A percentile compares a stretch with the other conserved stretches of the same genome.
phyloP scores from a whole-genome alignment of 35 echinoderm and acorn worm species.

The Apostichopus californicus region DNA sequence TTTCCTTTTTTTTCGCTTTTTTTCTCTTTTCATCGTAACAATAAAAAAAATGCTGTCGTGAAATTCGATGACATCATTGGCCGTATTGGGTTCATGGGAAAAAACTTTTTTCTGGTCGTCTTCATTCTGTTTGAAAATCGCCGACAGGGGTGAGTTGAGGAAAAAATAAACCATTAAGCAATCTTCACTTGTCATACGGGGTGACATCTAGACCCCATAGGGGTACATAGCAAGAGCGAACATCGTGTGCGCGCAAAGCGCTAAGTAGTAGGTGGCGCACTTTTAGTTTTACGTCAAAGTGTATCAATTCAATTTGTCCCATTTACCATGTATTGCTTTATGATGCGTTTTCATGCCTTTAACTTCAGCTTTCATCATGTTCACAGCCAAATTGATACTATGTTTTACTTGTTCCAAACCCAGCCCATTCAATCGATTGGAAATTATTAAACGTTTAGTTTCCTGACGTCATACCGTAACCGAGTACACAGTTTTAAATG shows the following conservation, averaged over 20 bases:
- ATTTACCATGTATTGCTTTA: no score
- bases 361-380: no score
- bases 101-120: neutral
- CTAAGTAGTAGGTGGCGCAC: neutral
- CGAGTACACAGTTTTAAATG: no score
- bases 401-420: no score
- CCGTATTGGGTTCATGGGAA: constrained; percentile 24
- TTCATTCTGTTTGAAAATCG: constrained; percentile 1
- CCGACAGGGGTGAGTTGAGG: neutral
- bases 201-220: neutral
- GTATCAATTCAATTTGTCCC: no score
- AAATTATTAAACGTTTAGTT: no score
- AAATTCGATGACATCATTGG: constrained; percentile 32
- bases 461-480: no score
- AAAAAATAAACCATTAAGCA: neutral
- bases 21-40: no score
- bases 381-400: no score
- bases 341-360: no score
- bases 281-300: neutral
- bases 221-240: neutral
- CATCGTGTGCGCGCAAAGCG: neutral
- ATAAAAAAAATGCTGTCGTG: neutral
- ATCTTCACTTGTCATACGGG: neutral
- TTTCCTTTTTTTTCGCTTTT: no score
- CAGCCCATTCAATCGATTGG: no score